Evolutionary conservation across 30 jellyfish, hydroid and myxozoan species (phyloP).

Genomic region (Cassiopea andromeda): DNA sequence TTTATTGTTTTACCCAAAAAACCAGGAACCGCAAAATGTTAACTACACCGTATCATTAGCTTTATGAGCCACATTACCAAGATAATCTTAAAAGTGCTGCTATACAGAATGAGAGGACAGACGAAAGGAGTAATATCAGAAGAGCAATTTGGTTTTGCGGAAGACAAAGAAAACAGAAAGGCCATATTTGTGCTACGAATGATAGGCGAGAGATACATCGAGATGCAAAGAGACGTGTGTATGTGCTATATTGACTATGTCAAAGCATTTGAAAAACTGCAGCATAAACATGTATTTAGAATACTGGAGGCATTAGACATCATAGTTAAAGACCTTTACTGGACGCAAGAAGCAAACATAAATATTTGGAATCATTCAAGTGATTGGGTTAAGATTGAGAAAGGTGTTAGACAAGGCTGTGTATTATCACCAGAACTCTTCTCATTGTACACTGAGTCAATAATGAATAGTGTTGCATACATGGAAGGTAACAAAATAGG

Average conservation of each 20-base stretch:
- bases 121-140: not conserved
- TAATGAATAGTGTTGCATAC: not conserved
- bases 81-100: not conserved
- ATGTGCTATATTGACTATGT: constrained; percentile 47
- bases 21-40: constrained; percentile 29
- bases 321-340: constrained; percentile 35
- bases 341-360: constrained; percentile 49
- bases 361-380: constrained; percentile 18
- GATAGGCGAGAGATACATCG: constrained; percentile 9
- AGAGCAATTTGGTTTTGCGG: constrained; percentile 25
- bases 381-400: constrained; percentile 17
- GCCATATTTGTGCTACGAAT: constrained; percentile 10
- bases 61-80: constrained; percentile 36
- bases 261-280: constrained; percentile 52
- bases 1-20: constrained; percentile 28
- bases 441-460: not conserved
- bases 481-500: constrained; percentile 25
- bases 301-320: constrained; percentile 34
- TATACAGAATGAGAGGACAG: not conserved
- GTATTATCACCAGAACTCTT: constrained; percentile 6
- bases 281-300: constrained; percentile 29
- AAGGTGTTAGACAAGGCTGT: constrained; percentile 27
- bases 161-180: constrained; percentile 20
- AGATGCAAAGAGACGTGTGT: constrained; percentile 21
- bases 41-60: constrained; percentile 31